Evolutionary conservation across 2,888 invertebrate species (phyloP).

Genomic region (Trachelus stipa): DNA sequence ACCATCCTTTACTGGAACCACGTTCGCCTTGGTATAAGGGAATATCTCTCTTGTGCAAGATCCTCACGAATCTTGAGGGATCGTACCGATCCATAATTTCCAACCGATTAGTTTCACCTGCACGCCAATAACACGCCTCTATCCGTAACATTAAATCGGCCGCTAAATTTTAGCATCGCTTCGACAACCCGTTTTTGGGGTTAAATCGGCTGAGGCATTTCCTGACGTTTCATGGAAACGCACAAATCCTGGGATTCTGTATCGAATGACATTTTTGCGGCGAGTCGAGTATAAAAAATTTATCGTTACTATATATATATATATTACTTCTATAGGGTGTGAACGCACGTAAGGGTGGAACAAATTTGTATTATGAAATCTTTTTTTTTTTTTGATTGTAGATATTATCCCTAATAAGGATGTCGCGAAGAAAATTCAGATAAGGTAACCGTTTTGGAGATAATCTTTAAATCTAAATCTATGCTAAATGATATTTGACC

Average conservation of each 20-base stretch:
- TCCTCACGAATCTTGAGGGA: neutral
- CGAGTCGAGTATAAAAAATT: neutral
- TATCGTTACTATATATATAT: neutral
- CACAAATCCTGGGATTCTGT: neutral
- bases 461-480: constrained; percentile 46
- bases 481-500: constrained; percentile 40
- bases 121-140: neutral
- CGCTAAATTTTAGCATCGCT: neutral
- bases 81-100: constrained; percentile 7
- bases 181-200: neutral
- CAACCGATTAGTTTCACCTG: neutral
- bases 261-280: neutral
- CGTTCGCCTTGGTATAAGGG: no score
- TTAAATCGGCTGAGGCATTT: neutral
- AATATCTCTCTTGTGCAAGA: neutral
- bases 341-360: neutral
- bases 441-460: constrained; percentile 24
- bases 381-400: neutral
- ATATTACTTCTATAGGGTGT: neutral
- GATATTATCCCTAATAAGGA: constrained; percentile 39
- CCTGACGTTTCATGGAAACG: neutral
- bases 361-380: neutral
- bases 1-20: neutral
- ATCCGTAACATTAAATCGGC: neutral
- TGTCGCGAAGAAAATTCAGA: constrained; percentile 31